Evolutionary conservation across 2,888 invertebrate genomes (phyloP), one percentile per base, ranked within the genome.

Genomic region (Brachycybe producta): DNA sequence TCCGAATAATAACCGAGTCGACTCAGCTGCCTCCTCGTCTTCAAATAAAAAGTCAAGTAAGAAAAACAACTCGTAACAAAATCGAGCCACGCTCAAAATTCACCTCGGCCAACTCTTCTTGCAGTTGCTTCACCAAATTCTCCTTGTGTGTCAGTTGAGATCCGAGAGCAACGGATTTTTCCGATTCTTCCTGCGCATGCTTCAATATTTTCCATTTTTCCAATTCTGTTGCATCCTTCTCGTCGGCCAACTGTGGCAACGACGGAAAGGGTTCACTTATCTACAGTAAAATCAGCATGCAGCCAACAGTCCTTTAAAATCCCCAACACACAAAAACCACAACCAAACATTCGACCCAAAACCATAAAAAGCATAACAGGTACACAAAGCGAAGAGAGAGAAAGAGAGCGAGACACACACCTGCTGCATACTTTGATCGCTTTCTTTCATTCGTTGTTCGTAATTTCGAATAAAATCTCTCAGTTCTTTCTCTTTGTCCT

Each of bases 381-480:
- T n/a, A n/a, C n/a, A n/a, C n/a, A n/a, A n/a, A n/a, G n/a, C n/a
- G n/a, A n/a, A n/a, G n/a, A n/a, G n/a, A n/a, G n/a, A n/a, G n/a
- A n/a, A n/a, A n/a, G n/a, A n/a, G n/a, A n/a, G n/a, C n/a, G n/a
- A 11, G 19, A 8, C 7, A 7, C 46, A 44, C 52, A 67, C 67
- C 62, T 65, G 65, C 59, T 67, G 65, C 52, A 79, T 70, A 52
- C 75, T 77, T 63, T 83, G 73, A 72, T 90, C 75, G 69, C 82
- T 75, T 70, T 90, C 77, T 66, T 85, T 70, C 76, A 90, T 78
- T 70, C 82, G 71, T 77, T 84, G 88, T 69, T 92, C 92, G 69
- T 87, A 92, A 70, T 86, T 90, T 59, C 90, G 76, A 63, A 94
- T 91, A 65, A 92, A 92, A 69, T 92, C 91, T 52, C 91, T 74